phyloP scores from a whole-genome alignment of 2,888 invertebrate genomes.

The Drosophila sordidapex region DNA sequence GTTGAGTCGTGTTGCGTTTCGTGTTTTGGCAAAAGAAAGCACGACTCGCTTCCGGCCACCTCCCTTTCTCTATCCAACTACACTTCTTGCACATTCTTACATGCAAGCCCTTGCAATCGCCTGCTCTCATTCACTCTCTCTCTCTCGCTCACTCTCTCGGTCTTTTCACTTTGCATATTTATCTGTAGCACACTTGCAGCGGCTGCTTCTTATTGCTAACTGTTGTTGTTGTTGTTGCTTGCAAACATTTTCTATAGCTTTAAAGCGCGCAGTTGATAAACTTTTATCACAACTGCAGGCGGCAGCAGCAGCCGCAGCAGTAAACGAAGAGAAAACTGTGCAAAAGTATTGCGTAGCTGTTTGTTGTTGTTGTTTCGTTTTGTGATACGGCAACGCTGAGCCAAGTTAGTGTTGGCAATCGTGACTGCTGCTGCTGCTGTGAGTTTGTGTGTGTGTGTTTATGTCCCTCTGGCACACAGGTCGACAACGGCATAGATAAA shows the following conservation, averaged over 20 bases:
- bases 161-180: slow-evolving; percentile 66
- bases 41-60: neutral
- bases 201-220: slow-evolving; percentile 38
- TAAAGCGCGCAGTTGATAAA: slow-evolving; percentile 74
- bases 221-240: slow-evolving; percentile 32
- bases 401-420: slow-evolving; percentile 31
- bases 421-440: slow-evolving; percentile 26
- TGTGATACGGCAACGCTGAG: slow-evolving; percentile 54
- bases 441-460: neutral
- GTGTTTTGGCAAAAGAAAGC: slow-evolving; percentile 1
- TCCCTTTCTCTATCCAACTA: neutral
- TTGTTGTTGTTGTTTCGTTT: slow-evolving; percentile 15
- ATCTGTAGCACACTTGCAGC: slow-evolving; percentile 72
- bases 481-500: slow-evolving; percentile 60
- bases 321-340: slow-evolving; percentile 50
- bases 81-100: slow-evolving; percentile 48
- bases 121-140: slow-evolving; percentile 2
- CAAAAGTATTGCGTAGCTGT: slow-evolving; percentile 53
- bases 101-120: slow-evolving; percentile 12
- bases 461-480: slow-evolving; percentile 37
- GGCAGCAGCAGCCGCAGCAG: slow-evolving; percentile 39
- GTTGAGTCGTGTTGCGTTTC: neutral
- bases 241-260: slow-evolving; percentile 56
- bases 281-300: slow-evolving; percentile 74
- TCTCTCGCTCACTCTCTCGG: neutral